These are phyloP conservation scores for Hoplodrina blanda DNA, from an alignment of 2,888 invertebrate species.

Conservation along the genomic window DNA sequence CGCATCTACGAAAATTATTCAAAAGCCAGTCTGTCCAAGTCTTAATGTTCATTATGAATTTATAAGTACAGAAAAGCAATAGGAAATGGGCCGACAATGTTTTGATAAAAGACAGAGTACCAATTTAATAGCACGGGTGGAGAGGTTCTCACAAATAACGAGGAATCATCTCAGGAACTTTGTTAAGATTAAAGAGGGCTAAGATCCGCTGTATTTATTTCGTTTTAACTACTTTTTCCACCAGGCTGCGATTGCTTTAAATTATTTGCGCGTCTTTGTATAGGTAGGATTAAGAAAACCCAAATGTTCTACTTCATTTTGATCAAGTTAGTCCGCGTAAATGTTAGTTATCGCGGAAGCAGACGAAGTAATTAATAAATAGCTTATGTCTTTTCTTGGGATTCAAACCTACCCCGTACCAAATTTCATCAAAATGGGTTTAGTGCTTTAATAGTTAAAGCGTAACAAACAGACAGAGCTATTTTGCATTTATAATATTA, in stretches of 20 bases:
- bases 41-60: conserved; percentile 40
- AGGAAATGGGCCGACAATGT: conserved; percentile 39
- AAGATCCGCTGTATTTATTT: conserved; percentile 29
- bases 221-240: not conserved
- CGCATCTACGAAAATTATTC: not conserved
- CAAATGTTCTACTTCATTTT: no score
- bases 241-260: not conserved
- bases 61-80: conserved; percentile 25
- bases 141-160: conserved; percentile 25
- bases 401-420: no score
- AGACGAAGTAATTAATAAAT: no score
- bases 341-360: no score
- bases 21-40: not conserved
- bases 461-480: no score
- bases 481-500: no score
- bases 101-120: conserved; percentile 20
- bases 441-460: no score
- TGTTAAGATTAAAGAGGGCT: conserved; percentile 22
- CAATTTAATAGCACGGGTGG: conserved; percentile 14
- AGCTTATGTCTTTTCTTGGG: no score
- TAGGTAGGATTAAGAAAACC: no score
- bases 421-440: no score
- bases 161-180: conserved; percentile 17
- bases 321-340: no score
- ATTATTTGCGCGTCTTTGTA: not conserved